Evolutionary conservation across 2,113 vertebrate genomes (phyloP), one percentile per base, ranked within the genome.

Genomic region (Cyanistes caeruleus): DNA sequence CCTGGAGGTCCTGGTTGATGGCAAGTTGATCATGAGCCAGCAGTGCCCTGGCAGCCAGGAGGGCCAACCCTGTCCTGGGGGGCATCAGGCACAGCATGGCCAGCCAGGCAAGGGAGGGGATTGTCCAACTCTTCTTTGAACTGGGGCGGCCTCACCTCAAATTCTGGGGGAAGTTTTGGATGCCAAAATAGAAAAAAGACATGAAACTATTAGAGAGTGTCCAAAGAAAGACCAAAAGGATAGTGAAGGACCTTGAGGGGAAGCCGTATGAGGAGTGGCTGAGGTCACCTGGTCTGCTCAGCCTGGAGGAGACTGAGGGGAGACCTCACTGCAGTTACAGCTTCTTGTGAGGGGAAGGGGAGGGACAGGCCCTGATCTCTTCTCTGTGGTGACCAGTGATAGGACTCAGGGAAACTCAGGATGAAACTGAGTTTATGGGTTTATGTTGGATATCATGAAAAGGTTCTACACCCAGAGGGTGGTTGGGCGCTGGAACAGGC

Each of bases 1-100:
- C 37, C 37, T 43, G 44, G 3, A 23, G 3, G 10, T 20, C 10
- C 4, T 46, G 59, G 24, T 17, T 0, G 0, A 6, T 43, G 25
- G 1, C 24, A 35, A 55, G 7, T 1, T 39, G 41, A 3, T 19
- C 7, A 10, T 1, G 7, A 64, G 10, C 0, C 41, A 56, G 81
- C 11, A 55, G 28, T 39, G 28, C 11, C 49, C 81, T 33, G 49
- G 49, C 39, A 63, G 48, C 17, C 81, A 64, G 69, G 9, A 63
- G 27, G 9, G 9, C 17, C 22, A 63, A 1, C 0, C 0, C 0
- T 55, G 28, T 33, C 41, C n/a, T 55, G 58, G n/a, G 20, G 21
- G 0, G 7, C 49, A n/a, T 41, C 82, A 56, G 69, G 15, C 5
- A 20, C 59, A 55, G 49, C 49, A 64, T 3, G n/a, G n/a, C n/a